Percentiles rank a stretch among this genome's conserved stretches.
phyloP scores from a whole-genome alignment of 1,140 invertebrate genomes.

The Zaprionus kolodkinae region DNA sequence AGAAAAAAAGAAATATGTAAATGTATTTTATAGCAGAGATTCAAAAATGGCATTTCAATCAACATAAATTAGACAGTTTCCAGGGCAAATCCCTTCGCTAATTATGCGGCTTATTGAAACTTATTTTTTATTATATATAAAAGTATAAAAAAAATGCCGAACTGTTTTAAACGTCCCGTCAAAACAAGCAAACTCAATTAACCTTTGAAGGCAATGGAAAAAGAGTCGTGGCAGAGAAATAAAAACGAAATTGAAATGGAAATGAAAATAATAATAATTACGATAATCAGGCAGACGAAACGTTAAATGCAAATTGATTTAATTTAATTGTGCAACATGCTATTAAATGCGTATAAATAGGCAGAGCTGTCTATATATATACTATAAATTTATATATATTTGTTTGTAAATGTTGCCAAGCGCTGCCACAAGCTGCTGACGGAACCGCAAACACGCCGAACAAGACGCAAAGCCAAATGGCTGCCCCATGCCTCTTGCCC shows the following conservation, averaged over 20 bases:
- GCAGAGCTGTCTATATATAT: constrained; percentile 27
- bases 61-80: not conserved
- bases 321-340: constrained; percentile 63
- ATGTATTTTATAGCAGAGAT: not conserved
- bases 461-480: constrained; percentile 63
- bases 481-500: not conserved
- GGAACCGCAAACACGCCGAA: constrained; percentile 67
- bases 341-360: constrained; percentile 59
- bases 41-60: not conserved
- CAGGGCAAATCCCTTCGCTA: constrained; percentile 14
- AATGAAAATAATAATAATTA: constrained; percentile 34
- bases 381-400: constrained; percentile 1
- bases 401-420: constrained; percentile 5
- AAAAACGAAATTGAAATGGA: constrained; percentile 39
- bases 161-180: constrained; percentile 37
- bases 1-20: not conserved
- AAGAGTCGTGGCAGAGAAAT: constrained; percentile 6
- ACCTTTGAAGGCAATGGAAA: not conserved
- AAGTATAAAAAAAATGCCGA: not conserved
- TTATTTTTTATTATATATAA: constrained; percentile 36
- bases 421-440: constrained; percentile 40
- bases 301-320: constrained; percentile 55
- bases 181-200: constrained; percentile 48
- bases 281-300: constrained; percentile 34
- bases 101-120: constrained; percentile 24